Evolutionary conservation across 2,888 invertebrate species (phyloP).

Genomic region (Sicus ferrugineus): DNA sequence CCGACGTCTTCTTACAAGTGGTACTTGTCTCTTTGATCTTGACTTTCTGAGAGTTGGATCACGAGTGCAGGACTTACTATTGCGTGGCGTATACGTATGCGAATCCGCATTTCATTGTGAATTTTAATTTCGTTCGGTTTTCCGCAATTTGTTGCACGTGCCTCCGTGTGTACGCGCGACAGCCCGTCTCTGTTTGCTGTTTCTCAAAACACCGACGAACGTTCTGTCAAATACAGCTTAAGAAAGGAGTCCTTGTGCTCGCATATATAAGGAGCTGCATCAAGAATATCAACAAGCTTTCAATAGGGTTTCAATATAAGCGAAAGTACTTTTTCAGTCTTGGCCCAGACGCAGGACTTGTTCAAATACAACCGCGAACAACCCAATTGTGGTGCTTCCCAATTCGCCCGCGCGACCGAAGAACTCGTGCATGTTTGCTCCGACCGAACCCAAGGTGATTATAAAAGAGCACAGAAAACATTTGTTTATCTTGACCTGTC

Average conservation of each 20-base stretch:
- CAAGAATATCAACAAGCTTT: conserved; percentile 19
- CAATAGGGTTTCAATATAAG: background rate
- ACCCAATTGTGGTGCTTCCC: background rate
- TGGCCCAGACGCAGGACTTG: background rate
- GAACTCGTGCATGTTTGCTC: conserved; percentile 10
- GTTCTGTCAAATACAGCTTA: conserved; percentile 24
- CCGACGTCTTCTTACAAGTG: background rate
- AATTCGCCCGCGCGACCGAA: background rate
- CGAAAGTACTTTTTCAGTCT: background rate
- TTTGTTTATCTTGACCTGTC: conserved; percentile 65
- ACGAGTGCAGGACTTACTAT: background rate
- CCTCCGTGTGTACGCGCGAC: conserved; percentile 11
- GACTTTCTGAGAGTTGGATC: no score
- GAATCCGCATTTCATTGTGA: background rate
- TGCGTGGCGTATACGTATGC: background rate
- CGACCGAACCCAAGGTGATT: conserved; percentile 8
- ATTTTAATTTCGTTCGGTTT: conserved; percentile 12
- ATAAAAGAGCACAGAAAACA: conserved; percentile 42
- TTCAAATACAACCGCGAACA: background rate
- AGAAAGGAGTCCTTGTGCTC: background rate
- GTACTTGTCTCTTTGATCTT: background rate
- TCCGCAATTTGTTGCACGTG: conserved; percentile 29
- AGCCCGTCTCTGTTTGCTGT: conserved; percentile 11
- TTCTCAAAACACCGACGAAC: conserved; percentile 29
- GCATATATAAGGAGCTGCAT: background rate